phyloP scores from a whole-genome alignment of 2,113 vertebrate species.

The Piaya cayana region DNA sequence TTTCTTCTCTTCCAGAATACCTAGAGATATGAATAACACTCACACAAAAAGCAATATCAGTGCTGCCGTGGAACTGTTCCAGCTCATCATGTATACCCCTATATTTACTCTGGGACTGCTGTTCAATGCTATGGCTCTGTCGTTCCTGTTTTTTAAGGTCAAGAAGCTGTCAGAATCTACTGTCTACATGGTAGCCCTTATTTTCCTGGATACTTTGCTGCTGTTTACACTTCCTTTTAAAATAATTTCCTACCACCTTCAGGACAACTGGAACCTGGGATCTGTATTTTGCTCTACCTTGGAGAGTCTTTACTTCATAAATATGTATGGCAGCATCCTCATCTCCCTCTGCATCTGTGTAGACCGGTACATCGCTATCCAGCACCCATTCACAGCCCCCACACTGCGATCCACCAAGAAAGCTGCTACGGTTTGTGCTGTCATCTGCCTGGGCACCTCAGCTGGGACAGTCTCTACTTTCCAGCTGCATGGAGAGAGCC shows the following conservation, averaged over 20 bases:
- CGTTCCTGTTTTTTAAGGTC: slow-evolving; percentile 62
- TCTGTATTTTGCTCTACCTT: slow-evolving; percentile 68
- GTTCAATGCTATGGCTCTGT: slow-evolving; percentile 74
- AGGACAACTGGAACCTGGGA: slow-evolving; percentile 46
- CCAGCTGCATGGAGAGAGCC: background rate
- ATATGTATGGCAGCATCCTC: slow-evolving; percentile 79
- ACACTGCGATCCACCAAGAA: slow-evolving; percentile 68
- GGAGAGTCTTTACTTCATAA: slow-evolving; percentile 78
- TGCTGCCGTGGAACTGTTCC: slow-evolving; percentile 30
- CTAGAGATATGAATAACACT: background rate
- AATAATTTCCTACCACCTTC: slow-evolving; percentile 63
- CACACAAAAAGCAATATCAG: background rate
- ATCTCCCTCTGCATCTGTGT: slow-evolving; percentile 74
- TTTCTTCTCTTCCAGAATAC: background rate
- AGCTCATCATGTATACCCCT: slow-evolving; percentile 68
- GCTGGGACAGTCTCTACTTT: slow-evolving; percentile 31
- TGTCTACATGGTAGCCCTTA: slow-evolving; percentile 73
- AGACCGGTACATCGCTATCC: slow-evolving; percentile 69
- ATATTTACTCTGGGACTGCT: slow-evolving; percentile 66
- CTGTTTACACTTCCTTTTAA: slow-evolving; percentile 79
- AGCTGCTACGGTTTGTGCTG: slow-evolving; percentile 50
- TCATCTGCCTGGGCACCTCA: slow-evolving; percentile 60
- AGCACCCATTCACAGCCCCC: slow-evolving; percentile 47
- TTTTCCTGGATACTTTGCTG: slow-evolving; percentile 75
- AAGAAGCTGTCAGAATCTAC: slow-evolving; percentile 71